Conservation (phyloP, 2,797 vertebrate genomes). For the Rachycentron canadum region DNA sequence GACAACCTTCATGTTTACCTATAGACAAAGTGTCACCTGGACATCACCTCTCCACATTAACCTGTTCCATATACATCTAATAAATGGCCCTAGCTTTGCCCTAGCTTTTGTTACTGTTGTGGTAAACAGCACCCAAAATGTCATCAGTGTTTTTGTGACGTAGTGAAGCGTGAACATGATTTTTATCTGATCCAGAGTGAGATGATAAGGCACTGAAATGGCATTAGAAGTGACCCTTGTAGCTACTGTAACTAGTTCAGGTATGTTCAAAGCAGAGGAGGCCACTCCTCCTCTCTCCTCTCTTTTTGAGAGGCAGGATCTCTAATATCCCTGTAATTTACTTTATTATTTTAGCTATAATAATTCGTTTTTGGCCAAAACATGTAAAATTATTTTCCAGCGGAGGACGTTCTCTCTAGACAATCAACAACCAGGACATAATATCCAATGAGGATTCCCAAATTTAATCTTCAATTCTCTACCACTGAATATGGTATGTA, state of each 20-base stretch:
- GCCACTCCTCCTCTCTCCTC: too few species aligned
- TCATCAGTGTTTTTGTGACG: conserved; percentile 44
- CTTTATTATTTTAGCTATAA: too few species aligned
- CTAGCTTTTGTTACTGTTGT: neutral
- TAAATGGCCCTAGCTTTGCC: conserved; percentile 1
- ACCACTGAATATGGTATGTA: too few species aligned
- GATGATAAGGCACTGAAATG: neutral
- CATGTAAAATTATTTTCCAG: too few species aligned
- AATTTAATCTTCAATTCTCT: too few species aligned
- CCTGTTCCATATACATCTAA: conserved; percentile 23
- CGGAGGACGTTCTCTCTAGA: too few species aligned
- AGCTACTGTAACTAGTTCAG: neutral
- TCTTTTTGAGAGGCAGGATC: too few species aligned
- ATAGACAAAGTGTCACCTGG: conserved; percentile 58
- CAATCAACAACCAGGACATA: too few species aligned
- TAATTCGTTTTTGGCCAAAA: too few species aligned
- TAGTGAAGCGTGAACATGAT: conserved; percentile 24
- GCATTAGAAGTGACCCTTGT: neutral
- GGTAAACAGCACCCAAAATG: conserved; percentile 62
- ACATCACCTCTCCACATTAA: conserved; percentile 43
- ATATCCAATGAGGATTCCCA: too few species aligned
- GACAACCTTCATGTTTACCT: conserved; percentile 69
- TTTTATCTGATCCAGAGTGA: conserved; percentile 35
- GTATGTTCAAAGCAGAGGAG: conserved; percentile 2
- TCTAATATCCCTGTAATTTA: too few species aligned